Evolutionary conservation across 2,888 invertebrate species (phyloP).

Genomic region (Temnothorax unifasciatus): DNA sequence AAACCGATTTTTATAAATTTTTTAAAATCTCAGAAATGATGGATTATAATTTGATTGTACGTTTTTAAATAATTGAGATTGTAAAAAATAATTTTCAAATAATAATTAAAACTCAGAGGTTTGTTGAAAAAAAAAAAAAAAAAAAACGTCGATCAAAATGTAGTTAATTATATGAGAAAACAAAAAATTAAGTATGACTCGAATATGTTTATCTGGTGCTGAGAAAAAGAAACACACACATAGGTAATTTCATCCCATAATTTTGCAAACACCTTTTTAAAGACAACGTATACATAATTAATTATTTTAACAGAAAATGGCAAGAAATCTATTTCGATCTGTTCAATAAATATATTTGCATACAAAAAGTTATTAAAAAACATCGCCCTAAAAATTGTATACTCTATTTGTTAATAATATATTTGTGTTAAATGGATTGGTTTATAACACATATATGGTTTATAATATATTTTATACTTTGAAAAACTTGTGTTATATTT

Average conservation of each 20-base stretch:
- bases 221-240: background rate
- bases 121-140: too few relatives aligned
- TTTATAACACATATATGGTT: background rate
- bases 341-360: slow-evolving; percentile 61
- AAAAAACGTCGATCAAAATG: background rate
- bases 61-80: background rate
- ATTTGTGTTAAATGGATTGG: background rate
- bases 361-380: slow-evolving; percentile 26
- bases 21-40: background rate
- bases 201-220: background rate
- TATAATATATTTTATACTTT: slow-evolving; percentile 8
- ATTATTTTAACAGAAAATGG: slow-evolving; percentile 24
- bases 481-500: background rate
- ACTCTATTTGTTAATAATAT: background rate
- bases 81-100: background rate
- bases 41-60: background rate
- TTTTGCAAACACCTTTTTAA: slow-evolving; percentile 15
- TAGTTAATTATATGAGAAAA: background rate
- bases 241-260: background rate
- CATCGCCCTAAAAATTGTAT: background rate
- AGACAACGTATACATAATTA: slow-evolving; percentile 62
- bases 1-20: background rate
- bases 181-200: background rate
- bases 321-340: background rate
- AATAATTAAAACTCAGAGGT: too few relatives aligned